These are phyloP conservation scores for Pangasianodon hypophthalmus DNA, from an alignment of 2,113 vertebrate genomes.

Conservation along the genomic window DNA sequence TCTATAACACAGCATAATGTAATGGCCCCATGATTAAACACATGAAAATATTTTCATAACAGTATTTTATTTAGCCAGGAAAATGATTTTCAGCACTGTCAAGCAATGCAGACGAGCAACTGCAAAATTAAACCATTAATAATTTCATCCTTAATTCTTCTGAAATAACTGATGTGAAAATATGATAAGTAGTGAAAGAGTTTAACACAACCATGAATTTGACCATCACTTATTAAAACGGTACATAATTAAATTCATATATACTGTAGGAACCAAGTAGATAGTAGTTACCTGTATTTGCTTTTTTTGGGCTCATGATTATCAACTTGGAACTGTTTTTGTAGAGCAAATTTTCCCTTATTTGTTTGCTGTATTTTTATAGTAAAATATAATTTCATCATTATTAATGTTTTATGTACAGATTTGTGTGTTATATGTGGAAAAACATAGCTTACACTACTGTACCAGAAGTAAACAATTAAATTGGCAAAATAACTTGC, in stretches of 20 bases:
- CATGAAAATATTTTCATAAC: not conserved
- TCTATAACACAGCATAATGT: not conserved
- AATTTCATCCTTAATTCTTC: not conserved
- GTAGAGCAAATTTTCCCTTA: not conserved
- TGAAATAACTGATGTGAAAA: not conserved
- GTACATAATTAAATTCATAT: conserved; percentile 19
- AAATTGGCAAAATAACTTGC: conserved; percentile 31
- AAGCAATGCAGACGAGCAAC: conserved; percentile 6
- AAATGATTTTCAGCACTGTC: conserved; percentile 27
- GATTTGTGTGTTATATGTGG: not conserved
- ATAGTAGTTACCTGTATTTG: not conserved
- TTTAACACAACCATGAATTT: not conserved
- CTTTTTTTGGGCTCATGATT: not conserved
- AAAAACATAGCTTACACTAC: conserved; percentile 24
- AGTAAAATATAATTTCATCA: conserved; percentile 50
- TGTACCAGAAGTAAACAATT: conserved; percentile 24
- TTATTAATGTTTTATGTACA: conserved; percentile 46
- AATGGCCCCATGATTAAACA: not conserved
- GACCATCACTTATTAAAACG: conserved; percentile 11
- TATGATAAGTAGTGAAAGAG: not conserved
- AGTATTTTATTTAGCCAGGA: conserved; percentile 36
- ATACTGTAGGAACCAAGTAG: not conserved
- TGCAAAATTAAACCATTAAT: not conserved
- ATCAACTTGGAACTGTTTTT: conserved; percentile 13
- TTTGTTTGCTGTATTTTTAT: conserved; percentile 24